phyloP scores from a whole-genome alignment of 1,140 invertebrate genomes.

The Maniola jurtina region DNA sequence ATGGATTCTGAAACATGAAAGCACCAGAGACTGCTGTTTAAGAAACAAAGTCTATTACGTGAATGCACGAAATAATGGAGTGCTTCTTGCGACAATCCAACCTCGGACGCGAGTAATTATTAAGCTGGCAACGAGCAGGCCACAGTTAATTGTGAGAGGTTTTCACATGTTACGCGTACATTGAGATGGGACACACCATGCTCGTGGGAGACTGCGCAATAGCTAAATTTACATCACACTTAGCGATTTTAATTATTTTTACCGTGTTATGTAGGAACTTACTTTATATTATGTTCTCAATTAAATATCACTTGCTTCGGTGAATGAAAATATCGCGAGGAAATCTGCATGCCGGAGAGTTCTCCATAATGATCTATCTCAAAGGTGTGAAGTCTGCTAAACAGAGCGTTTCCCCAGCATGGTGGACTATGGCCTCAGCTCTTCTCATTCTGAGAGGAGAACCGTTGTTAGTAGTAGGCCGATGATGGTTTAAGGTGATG shows the following conservation, averaged over 20 bases:
- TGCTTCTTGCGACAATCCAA: slow-evolving; percentile 58
- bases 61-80: slow-evolving; percentile 55
- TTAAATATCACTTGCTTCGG: too few species aligned
- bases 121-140: slow-evolving; percentile 22
- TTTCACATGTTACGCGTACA: slow-evolving; percentile 38
- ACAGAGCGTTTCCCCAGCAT: too few species aligned
- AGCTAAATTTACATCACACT: slow-evolving; percentile 10
- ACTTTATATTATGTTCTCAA: too few species aligned
- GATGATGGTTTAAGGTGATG: too few species aligned
- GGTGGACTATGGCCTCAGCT: too few species aligned
- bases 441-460: too few species aligned
- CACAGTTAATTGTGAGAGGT: slow-evolving; percentile 43
- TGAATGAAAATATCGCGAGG: too few species aligned
- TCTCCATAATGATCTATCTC: too few species aligned
- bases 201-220: slow-evolving; percentile 28
- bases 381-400: too few species aligned
- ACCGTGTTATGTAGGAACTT: too few species aligned
- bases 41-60: slow-evolving; percentile 44
- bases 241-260: not conserved
- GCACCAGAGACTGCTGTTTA: not conserved
- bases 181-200: slow-evolving; percentile 35
- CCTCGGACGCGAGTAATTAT: slow-evolving; percentile 47
- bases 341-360: too few species aligned
- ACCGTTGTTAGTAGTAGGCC: too few species aligned
- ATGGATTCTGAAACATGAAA: not conserved